Conservation (phyloP, 2,888 invertebrate species). For the Habrosyne pyritoides region DNA sequence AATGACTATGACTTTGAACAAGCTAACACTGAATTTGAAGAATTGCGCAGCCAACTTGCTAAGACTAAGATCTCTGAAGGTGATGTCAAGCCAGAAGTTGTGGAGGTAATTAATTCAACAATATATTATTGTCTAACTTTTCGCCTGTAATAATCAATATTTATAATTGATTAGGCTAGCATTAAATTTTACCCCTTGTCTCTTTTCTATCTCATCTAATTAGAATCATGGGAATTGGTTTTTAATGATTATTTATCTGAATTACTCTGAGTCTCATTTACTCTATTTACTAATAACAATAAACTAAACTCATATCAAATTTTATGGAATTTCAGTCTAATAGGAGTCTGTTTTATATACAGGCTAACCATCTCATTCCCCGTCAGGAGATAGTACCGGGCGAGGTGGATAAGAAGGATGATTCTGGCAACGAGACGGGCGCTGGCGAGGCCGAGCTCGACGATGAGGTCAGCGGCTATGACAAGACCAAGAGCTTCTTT, state of each 20-base stretch:
- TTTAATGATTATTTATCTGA: too few species aligned
- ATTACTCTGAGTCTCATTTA: too few species aligned
- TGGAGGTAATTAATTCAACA: slow-evolving; percentile 10
- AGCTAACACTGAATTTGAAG: slow-evolving; percentile 98
- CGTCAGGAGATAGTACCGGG: slow-evolving; percentile 64
- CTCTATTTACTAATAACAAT: too few species aligned
- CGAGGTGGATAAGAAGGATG: slow-evolving; percentile 93
- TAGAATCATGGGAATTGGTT: too few species aligned
- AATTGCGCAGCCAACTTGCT: slow-evolving; percentile 92
- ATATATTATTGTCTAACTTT: too few species aligned
- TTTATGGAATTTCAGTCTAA: not conserved
- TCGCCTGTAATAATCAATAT: too few species aligned
- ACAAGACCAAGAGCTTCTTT: slow-evolving; percentile 99
- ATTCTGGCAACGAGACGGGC: slow-evolving; percentile 95
- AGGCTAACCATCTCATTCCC: slow-evolving; percentile 18
- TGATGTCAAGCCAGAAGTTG: slow-evolving; percentile 78
- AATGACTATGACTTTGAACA: slow-evolving; percentile 99
- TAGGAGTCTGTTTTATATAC: slow-evolving; percentile 14
- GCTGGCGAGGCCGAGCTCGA: slow-evolving; percentile 92
- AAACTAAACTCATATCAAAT: too few species aligned
- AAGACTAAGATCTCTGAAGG: slow-evolving; percentile 90
- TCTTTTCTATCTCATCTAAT: too few species aligned
- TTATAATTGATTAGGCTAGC: too few species aligned
- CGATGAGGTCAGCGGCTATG: slow-evolving; percentile 91
- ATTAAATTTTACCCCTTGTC: too few species aligned